Evolutionary conservation across 1,140 invertebrate species (phyloP).

Genomic region (Bombus ignitus): DNA sequence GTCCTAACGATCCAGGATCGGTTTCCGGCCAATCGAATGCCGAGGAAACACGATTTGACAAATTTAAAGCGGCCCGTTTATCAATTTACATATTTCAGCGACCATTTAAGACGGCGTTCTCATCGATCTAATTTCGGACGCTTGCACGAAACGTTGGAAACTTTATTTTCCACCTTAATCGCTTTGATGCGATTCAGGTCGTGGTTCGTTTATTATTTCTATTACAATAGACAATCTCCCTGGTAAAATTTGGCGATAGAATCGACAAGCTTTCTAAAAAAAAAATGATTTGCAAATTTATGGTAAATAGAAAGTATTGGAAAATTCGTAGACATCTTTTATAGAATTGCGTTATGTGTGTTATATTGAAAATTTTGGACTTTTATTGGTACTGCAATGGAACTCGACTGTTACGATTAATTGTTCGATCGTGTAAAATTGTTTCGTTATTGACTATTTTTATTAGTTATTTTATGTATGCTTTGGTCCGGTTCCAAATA

Average conservation of each 20-base stretch:
- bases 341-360: too few species aligned
- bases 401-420: too few species aligned
- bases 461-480: too few species aligned
- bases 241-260: not conserved
- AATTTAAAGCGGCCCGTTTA: slow-evolving; percentile 22
- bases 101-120: not conserved
- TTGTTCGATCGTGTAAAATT: too few species aligned
- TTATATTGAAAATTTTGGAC: not conserved
- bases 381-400: not conserved
- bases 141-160: not conserved
- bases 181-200: not conserved
- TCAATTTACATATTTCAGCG: slow-evolving; percentile 33
- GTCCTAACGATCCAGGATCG: slow-evolving; percentile 35
- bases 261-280: not conserved
- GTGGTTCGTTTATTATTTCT: not conserved
- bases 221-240: not conserved
- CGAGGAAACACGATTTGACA: slow-evolving; percentile 20
- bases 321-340: not conserved
- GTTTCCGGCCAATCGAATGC: slow-evolving; percentile 28
- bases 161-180: not conserved
- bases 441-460: too few species aligned
- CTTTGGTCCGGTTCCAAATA: too few species aligned
- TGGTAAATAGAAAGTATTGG: not conserved
- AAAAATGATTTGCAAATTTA: not conserved
- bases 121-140: slow-evolving; percentile 6